These are phyloP conservation scores for Papilio xuthus DNA, from an alignment of 1,140 invertebrate genomes.

Conservation along the genomic window DNA sequence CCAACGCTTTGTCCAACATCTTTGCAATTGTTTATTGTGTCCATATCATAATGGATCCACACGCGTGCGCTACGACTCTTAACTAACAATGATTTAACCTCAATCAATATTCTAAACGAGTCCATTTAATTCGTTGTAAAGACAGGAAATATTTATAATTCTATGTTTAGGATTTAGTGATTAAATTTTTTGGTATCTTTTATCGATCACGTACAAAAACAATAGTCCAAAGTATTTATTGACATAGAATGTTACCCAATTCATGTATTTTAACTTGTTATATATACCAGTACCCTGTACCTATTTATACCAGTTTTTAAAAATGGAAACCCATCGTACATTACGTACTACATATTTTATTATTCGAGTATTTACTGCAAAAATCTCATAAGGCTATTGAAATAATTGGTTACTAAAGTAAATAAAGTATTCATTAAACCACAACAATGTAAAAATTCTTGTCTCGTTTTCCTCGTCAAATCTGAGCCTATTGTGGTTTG, in stretches of 20 bases:
- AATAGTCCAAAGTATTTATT: background rate
- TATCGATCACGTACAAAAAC: background rate
- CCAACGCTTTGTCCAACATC: constrained; percentile 46
- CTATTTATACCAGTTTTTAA: no score
- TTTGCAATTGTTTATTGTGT: constrained; percentile 59
- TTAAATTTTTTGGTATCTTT: background rate
- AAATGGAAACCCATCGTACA: no score
- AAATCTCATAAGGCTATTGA: no score
- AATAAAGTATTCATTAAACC: background rate
- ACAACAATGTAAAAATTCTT: background rate
- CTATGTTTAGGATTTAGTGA: background rate
- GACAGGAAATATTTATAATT: constrained; percentile 25
- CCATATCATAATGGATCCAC: constrained; percentile 51
- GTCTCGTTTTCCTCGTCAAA: background rate
- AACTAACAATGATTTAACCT: constrained; percentile 40
- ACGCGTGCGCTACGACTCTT: constrained; percentile 29
- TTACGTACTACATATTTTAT: no score
- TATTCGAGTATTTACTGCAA: no score
- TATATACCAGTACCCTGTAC: no score
- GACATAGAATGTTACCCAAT: no score
- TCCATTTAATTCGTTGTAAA: constrained; percentile 18
- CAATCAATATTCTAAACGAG: constrained; percentile 24
- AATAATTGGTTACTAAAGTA: background rate
- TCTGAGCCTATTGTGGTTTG: background rate
- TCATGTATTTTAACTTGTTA: no score